phyloP scores from a whole-genome alignment of 2,797 vertebrate genomes.

The Heteromormyrus szaboi region DNA sequence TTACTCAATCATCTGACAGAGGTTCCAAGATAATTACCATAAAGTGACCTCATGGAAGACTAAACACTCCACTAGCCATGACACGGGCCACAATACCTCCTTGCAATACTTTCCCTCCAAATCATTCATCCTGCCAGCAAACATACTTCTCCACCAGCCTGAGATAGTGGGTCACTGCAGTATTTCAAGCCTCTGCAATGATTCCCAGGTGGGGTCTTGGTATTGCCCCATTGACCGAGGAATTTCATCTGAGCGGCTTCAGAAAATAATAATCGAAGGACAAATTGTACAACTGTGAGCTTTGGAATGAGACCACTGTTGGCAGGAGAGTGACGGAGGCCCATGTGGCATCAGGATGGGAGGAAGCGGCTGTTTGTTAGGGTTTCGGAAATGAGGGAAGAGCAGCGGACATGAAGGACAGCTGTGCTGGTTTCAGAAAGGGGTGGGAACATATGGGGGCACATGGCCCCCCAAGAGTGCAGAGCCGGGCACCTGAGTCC shows the following conservation, averaged over 20 bases:
- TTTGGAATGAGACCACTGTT: not conserved
- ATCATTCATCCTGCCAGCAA: not conserved
- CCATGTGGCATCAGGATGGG: not conserved
- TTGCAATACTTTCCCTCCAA: not conserved
- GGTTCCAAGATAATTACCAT: not conserved
- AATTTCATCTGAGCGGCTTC: not conserved
- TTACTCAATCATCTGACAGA: not conserved
- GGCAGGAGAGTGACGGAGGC: not conserved
- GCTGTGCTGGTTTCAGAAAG: not conserved
- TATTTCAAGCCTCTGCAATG: not conserved
- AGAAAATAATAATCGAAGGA: not conserved
- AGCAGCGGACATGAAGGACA: not conserved
- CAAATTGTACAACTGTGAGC: not conserved
- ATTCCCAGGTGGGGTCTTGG: not conserved
- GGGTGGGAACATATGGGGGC: not conserved
- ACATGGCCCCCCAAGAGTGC: not conserved
- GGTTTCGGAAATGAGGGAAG: not conserved
- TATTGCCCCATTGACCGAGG: not conserved
- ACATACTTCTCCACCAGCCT: not conserved
- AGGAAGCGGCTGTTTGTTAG: not conserved
- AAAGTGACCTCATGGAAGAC: not conserved
- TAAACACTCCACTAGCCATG: not conserved
- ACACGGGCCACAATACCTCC: not conserved
- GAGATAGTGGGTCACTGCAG: not conserved
- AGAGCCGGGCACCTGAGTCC: not conserved